Evolutionary conservation across 64 coral and sea anemone genomes (phyloP), one percentile per base, ranked within the genome.

Genomic region (Exaiptasia diaphana): DNA sequence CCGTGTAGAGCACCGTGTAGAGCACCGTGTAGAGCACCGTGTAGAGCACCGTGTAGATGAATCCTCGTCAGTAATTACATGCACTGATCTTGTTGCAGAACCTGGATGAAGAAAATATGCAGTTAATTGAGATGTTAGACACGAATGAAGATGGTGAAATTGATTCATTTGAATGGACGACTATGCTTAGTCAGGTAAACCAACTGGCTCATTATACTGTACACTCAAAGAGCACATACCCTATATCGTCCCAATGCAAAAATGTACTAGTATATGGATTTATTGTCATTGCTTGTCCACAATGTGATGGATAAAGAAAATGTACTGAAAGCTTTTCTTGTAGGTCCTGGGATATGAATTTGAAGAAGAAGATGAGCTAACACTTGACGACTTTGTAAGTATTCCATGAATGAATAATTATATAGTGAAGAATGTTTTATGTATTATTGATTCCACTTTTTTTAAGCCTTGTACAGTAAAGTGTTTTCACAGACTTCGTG

Each of bases 101-200:
- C 41, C 75, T 64, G 8, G 65, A 82, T 17, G 73, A 79, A 58
- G 86, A 95, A 21, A 95, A 95, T 70, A 53, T 95, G 0, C 71
- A 79, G 26, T 54, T 95, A 18, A 94, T 89, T 32, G 86, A 94
- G 74, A 76, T 94, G 80, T 26, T 94, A 10, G 91, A 94, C 45
- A 57, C 79, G 32, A 94, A 94, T 52, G 91, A 89, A 62, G 91
- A 94, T 67, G 91, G 86, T 5, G 91, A 94, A 46, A 65, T 94
- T 4, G 91, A 94, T 57, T 94, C 91, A 6, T 94, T 94, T 68
- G 91, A 94, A 43, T 94, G 91, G 91, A 94, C 91, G 2, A 94
- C 91, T 4, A 94, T 94, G 91, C n/a, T 94, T 21, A 94, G 86
- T 23, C 80, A 94, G 65, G 91, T 94, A 46, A 38, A 29, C 4